Evolutionary conservation across 92 coral and sea anemone species (phyloP), one percentile per base, ranked within the genome.

Genomic region (Siderastrea radians): DNA sequence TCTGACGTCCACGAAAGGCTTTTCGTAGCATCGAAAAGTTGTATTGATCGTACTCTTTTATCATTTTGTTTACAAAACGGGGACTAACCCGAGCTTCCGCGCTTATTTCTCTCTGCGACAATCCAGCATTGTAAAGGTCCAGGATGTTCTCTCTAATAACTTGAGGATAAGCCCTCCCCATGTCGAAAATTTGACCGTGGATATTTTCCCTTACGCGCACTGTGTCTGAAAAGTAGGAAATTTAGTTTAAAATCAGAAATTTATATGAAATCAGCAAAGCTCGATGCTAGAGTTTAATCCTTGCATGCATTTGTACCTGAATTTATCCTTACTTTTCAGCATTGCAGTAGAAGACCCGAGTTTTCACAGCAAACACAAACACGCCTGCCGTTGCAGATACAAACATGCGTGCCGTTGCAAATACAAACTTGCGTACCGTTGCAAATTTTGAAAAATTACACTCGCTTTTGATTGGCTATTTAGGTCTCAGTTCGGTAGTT

Each of bases 121-220:
- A 77, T 5, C 82, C 69, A 1, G 12, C 15, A 49, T 77, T 59
- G 70, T 77, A 2, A 45, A 61, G 57, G 46, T 77, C 70, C 3
- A 77, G 57, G 14, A 77, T 14, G 38, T 61, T 77, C 16, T 77
- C 53, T 19, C 82, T 5, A 3, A 59, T 59, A 15, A 59, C 82
- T 77, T 60, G 82, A 59, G 70, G 71, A 14, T 44, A 61, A 44
- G 69, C 8, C 13, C 11, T 77, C 67, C 81, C 69, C 79, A 74
- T 74, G 44, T 74, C 79, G 49, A 7, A 51, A 43, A 74, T 54
- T 47, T 71, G 75, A n/a, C 75, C 75, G 38, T 38, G 54, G 38
- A 26, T 26, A 26, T 26, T 26, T 26, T 26, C 38, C 38, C 38
- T 26, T 26, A 26, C 38, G 38, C 38, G 38, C 6, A 64, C 69